These are phyloP conservation scores for Dascillus cervinus DNA, from an alignment of 2,888 invertebrate species.

Conservation along the genomic window DNA sequence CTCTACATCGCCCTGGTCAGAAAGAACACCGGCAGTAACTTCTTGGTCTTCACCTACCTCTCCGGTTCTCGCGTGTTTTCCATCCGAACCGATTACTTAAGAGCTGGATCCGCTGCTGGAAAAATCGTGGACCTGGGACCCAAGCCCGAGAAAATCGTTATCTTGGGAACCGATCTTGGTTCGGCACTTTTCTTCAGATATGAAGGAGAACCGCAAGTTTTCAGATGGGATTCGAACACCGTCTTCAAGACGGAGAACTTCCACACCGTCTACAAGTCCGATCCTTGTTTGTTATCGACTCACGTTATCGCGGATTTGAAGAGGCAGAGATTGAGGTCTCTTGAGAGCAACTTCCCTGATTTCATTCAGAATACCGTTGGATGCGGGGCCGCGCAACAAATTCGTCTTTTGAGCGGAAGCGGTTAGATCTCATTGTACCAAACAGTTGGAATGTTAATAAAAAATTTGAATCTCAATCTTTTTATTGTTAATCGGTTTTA, in stretches of 20 bases:
- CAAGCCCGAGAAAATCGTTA: constrained; percentile 50
- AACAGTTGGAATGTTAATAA: too few species aligned
- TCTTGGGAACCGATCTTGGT: constrained; percentile 57
- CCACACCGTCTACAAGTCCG: constrained; percentile 47
- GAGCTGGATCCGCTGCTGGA: constrained; percentile 50
- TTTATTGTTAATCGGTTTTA: too few species aligned
- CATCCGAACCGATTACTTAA: constrained; percentile 54
- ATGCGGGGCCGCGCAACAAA: constrained; percentile 52
- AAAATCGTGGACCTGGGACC: constrained; percentile 46
- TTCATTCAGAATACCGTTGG: constrained; percentile 55
- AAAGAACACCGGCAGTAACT: constrained; percentile 49
- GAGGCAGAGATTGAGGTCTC: constrained; percentile 49
- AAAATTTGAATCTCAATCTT: too few species aligned
- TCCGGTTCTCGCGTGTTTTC: constrained; percentile 56
- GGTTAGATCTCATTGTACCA: too few species aligned
- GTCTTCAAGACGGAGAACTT: constrained; percentile 44
- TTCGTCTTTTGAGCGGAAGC: too few species aligned
- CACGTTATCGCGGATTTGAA: constrained; percentile 52
- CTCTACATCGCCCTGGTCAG: constrained; percentile 59
- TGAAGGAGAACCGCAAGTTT: constrained; percentile 51
- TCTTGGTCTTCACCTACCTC: constrained; percentile 57
- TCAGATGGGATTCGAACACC: constrained; percentile 50
- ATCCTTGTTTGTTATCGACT: constrained; percentile 49
- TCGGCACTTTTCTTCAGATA: constrained; percentile 51
- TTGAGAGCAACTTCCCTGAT: constrained; percentile 59